Evolutionary conservation across 1,140 invertebrate genomes (phyloP).

Genomic region (Orchestia grillus): DNA sequence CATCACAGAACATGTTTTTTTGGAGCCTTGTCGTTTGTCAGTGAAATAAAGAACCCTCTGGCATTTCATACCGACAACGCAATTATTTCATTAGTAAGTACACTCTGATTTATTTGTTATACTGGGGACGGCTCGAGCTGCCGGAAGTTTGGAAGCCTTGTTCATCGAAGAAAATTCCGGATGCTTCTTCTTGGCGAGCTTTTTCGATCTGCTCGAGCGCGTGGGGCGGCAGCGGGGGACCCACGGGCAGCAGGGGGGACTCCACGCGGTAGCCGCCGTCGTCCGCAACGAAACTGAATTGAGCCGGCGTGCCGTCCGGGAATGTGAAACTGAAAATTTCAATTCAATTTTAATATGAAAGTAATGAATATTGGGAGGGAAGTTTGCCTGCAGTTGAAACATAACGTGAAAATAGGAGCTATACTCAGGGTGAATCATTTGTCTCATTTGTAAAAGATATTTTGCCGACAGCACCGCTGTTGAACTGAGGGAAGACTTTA

Average conservation of each 20-base stretch:
- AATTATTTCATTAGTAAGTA: background rate
- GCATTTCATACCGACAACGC: background rate
- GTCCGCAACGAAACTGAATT: constrained; percentile 56
- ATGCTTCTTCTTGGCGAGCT: constrained; percentile 42
- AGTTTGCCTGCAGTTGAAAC: too few species aligned
- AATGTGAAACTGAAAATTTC: constrained; percentile 45
- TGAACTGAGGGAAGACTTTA: background rate
- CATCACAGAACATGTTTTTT: constrained; percentile 14
- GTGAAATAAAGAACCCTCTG: background rate
- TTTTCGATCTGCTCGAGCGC: constrained; percentile 54
- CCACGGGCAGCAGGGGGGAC: constrained; percentile 38
- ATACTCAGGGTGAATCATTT: background rate
- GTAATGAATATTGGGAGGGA: too few species aligned
- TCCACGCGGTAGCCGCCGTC: constrained; percentile 47
- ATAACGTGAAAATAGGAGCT: too few species aligned
- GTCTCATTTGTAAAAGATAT: background rate
- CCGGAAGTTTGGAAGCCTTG: constrained; percentile 21
- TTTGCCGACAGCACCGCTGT: background rate
- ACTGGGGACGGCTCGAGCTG: background rate
- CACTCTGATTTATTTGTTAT: background rate
- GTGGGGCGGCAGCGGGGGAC: constrained; percentile 11
- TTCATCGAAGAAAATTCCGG: constrained; percentile 27
- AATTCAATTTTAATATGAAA: background rate
- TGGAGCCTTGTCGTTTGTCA: background rate
- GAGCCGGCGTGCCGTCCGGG: constrained; percentile 47